Conservation (phyloP, 2,113 vertebrate species). For the Peromyscus californicus region DNA sequence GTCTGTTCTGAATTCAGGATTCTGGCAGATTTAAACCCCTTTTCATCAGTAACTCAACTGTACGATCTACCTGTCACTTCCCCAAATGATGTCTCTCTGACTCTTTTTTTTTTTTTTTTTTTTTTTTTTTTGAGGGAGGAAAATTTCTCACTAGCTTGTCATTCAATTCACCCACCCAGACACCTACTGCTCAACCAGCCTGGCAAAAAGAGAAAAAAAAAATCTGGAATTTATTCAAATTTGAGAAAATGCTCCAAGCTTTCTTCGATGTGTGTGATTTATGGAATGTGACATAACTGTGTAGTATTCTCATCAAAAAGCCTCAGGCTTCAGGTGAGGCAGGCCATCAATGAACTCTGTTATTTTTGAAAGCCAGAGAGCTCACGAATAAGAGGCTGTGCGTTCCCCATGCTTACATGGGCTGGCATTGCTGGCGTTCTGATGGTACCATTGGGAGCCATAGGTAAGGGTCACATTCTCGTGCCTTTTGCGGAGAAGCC, state of each 20-base stretch:
- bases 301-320: conserved; percentile 53
- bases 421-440: background rate
- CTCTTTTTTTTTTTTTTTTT: conserved; percentile 57
- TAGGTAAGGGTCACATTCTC: background rate
- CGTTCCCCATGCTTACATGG: conserved; percentile 10
- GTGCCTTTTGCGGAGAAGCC: background rate
- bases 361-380: conserved; percentile 30
- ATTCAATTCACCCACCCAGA: conserved; percentile 89
- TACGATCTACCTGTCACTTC: conserved; percentile 86
- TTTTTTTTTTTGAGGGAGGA: conserved; percentile 82
- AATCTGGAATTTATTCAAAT: conserved; percentile 79
- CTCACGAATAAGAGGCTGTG: background rate
- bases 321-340: conserved; percentile 79
- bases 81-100: conserved; percentile 83
- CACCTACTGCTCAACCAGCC: conserved; percentile 85
- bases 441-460: background rate
- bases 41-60: conserved; percentile 77
- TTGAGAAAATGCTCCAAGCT: conserved; percentile 81
- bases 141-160: conserved; percentile 87
- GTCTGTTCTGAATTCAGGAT: conserved; percentile 81
- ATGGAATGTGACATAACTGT: conserved; percentile 45
- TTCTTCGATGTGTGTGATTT: conserved; percentile 23
- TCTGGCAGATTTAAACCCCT: conserved; percentile 83
- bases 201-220: conserved; percentile 53
- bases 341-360: conserved; percentile 66